Conservation (phyloP, 92 coral and sea anemone species). For the Phenganax stokvisi region DNA sequence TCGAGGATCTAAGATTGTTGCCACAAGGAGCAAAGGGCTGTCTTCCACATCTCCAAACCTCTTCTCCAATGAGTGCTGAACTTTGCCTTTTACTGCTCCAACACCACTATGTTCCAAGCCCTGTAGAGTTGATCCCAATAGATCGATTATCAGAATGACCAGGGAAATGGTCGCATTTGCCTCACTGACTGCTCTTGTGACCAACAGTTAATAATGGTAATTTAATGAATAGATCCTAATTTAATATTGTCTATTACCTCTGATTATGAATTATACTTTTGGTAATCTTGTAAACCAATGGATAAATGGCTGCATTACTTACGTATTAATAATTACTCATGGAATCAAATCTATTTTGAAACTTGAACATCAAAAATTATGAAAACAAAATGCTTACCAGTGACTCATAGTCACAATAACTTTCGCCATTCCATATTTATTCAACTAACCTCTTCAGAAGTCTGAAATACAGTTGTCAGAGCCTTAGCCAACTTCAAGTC, state of each 20-base stretch:
- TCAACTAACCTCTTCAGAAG: not conserved
- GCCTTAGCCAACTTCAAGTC: conserved; percentile 10
- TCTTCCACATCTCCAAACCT: conserved; percentile 23
- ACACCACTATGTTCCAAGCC: conserved; percentile 18
- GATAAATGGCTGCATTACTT: too few relatives aligned
- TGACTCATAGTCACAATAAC: too few relatives aligned
- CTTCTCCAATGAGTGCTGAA: conserved; percentile 5
- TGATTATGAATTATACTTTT: too few relatives aligned
- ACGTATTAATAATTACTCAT: too few relatives aligned
- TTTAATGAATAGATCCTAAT: too few relatives aligned
- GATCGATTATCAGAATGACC: not conserved
- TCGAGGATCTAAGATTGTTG: conserved; percentile 14
- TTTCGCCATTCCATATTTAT: not conserved
- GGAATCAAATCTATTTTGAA: too few relatives aligned
- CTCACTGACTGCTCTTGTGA: not conserved
- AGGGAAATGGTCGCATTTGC: not conserved
- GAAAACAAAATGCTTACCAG: not conserved
- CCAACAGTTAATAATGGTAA: not conserved
- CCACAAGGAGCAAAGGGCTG: conserved; percentile 9
- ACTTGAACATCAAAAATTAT: not conserved
- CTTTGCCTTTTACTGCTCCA: not conserved
- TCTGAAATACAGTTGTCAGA: not conserved
- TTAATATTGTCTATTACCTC: too few relatives aligned
- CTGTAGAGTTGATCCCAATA: not conserved
- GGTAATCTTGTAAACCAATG: too few relatives aligned